phyloP scores from a whole-genome alignment of 2,888 invertebrate species.

The Sycophila texana region DNA sequence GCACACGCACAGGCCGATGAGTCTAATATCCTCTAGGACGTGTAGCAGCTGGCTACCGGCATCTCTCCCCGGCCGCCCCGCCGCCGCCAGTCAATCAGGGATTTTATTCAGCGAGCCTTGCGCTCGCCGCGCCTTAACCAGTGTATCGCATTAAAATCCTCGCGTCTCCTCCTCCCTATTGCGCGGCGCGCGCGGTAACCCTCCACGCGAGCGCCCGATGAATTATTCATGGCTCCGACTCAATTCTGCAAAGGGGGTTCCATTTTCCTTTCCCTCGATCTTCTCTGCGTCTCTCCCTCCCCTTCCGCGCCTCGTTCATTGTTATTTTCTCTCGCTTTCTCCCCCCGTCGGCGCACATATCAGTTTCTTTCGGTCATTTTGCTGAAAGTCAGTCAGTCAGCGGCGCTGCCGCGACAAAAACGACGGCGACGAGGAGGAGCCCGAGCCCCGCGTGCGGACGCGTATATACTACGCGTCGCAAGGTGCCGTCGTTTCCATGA shows the following conservation, averaged over 20 bases:
- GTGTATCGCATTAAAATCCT: constrained; percentile 71
- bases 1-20: too few relatives aligned
- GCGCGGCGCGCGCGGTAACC: not conserved
- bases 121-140: constrained; percentile 67
- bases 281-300: constrained; percentile 48
- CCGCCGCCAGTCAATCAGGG: constrained; percentile 69
- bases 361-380: constrained; percentile 49
- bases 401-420: constrained; percentile 46
- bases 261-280: constrained; percentile 28
- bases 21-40: not conserved
- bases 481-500: constrained; percentile 63
- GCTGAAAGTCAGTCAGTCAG: constrained; percentile 68
- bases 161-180: constrained; percentile 50
- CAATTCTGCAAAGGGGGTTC: constrained; percentile 70
- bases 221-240: constrained; percentile 73
- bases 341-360: constrained; percentile 29
- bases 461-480: constrained; percentile 51
- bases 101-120: constrained; percentile 71
- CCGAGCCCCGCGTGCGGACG: too few relatives aligned
- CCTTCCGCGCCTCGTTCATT: constrained; percentile 49
- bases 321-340: constrained; percentile 41
- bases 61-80: constrained; percentile 66
- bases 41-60: constrained; percentile 17
- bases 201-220: constrained; percentile 60
- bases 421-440: not conserved